Base-by-base conservation (phyloP, 2,797 vertebrate species). In the Rhinella marina region DNA sequence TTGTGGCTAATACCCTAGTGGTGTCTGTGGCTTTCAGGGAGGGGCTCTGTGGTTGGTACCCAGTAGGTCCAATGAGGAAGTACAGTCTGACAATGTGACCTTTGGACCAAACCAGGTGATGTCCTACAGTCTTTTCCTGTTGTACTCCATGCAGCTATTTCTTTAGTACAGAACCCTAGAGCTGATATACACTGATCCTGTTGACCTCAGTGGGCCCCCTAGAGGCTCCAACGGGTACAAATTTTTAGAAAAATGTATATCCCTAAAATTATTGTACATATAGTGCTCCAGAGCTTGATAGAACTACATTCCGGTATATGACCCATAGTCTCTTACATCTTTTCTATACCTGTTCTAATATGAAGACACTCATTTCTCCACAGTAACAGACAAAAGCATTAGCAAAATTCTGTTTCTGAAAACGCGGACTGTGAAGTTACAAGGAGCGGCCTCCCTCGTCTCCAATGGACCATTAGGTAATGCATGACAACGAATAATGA, bases 321-420 rank as follows among this genome's bases (percentile, higher is more conserved):
- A 41, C 41, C 41, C 41, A 70, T 70, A 17, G 8, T 21, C 6
- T 73, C n/a, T 52, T 50, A 52, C 16, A 41, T n/a, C 21, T 75
- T 48, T 76, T 76, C 0, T 50, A 68, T 56, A 21, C 1, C 1
- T 66, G 61, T 29, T 32, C 13, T 73, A 62, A 76, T 23, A 8
- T 62, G 9, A 84, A 41, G 14, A 14, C 25, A 9, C 66, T 8
- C 23, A 27, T 85, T 54, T 81, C 89, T 25, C 14, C 7, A 17
- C 83, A 95, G 94, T 78, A 73, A 86, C 91, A 88, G 93, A 94
- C 50, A 87, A 32, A 50, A 95, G 94, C 29, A 86, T 95, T 62
- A 92, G 92, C 23, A 92, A 92, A 87, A 90, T 93, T 0, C 1
- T 93, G 64, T 96, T 97, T 92, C 88, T 95, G 6, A 93, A 91